phyloP scores from a whole-genome alignment of 2,888 invertebrate genomes.

The Eretmocerus hayati region DNA sequence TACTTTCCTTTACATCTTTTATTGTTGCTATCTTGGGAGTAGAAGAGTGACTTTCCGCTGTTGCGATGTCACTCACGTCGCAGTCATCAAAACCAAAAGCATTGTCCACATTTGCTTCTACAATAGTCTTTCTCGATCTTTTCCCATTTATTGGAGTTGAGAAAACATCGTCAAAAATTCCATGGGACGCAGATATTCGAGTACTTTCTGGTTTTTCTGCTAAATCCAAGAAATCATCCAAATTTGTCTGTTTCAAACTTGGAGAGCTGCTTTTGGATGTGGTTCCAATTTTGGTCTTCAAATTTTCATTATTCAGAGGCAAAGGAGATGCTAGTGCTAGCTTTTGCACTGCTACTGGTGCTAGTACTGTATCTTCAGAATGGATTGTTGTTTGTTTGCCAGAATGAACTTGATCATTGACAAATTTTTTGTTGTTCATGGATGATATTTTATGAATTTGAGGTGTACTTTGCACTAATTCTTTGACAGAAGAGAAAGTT shows the following conservation, averaged over 20 bases:
- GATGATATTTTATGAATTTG: constrained; percentile 20
- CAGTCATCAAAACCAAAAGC: constrained; percentile 37
- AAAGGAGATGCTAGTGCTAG: too few species aligned
- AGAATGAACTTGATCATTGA: constrained; percentile 1
- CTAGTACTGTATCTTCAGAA: constrained; percentile 17
- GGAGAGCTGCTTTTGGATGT: too few species aligned
- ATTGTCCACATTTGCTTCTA: constrained; percentile 26
- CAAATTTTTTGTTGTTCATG: constrained; percentile 8
- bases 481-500: constrained; percentile 30
- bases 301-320: background rate
- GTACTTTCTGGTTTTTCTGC: constrained; percentile 32
- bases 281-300: too few species aligned
- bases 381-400: constrained; percentile 13
- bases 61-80: constrained; percentile 4
- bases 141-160: constrained; percentile 26
- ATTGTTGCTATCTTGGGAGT: constrained; percentile 6
- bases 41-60: constrained; percentile 1
- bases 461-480: constrained; percentile 36
- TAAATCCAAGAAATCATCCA: constrained; percentile 35
- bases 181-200: constrained; percentile 30
- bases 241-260: constrained; percentile 32
- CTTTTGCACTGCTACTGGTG: too few species aligned
- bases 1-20: constrained; percentile 11
- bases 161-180: constrained; percentile 33
- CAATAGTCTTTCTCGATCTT: constrained; percentile 8